Evolutionary conservation across 2,888 invertebrate species (phyloP).

Genomic region (Druceiella hillmani): DNA sequence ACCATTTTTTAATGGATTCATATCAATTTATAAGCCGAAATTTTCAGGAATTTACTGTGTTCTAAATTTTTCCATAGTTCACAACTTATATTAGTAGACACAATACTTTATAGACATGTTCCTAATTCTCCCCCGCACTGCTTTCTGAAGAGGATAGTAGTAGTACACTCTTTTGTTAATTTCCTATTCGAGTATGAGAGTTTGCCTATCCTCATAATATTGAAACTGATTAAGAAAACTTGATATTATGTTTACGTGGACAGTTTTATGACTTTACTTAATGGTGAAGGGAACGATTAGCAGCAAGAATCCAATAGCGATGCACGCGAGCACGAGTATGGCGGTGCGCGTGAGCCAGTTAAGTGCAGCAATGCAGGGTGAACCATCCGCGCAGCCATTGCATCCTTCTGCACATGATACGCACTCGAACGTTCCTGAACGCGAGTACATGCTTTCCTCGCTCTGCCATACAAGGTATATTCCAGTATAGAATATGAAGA

Average conservation of each 20-base stretch:
- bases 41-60: too few relatives aligned
- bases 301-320: slow-evolving; percentile 84
- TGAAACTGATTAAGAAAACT: too few relatives aligned
- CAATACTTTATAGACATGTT: too few relatives aligned
- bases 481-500: neutral
- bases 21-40: too few relatives aligned
- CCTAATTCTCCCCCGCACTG: too few relatives aligned
- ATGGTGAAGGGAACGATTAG: slow-evolving; percentile 88
- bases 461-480: slow-evolving; percentile 46
- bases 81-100: too few relatives aligned
- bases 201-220: too few relatives aligned
- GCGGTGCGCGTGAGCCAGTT: slow-evolving; percentile 90
- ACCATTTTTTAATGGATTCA: too few relatives aligned
- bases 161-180: too few relatives aligned
- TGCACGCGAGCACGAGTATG: slow-evolving; percentile 78
- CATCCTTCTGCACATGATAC: slow-evolving; percentile 89
- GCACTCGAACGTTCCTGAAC: slow-evolving; percentile 73
- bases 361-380: slow-evolving; percentile 86
- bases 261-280: slow-evolving; percentile 69
- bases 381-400: slow-evolving; percentile 79
- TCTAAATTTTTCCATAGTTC: too few relatives aligned
- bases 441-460: slow-evolving; percentile 65
- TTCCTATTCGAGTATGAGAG: too few relatives aligned
- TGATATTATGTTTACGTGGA: slow-evolving; percentile 10
- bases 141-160: too few relatives aligned